These are phyloP conservation scores for Periparus ater DNA, from an alignment of 2,797 vertebrate species.

Conservation along the genomic window DNA sequence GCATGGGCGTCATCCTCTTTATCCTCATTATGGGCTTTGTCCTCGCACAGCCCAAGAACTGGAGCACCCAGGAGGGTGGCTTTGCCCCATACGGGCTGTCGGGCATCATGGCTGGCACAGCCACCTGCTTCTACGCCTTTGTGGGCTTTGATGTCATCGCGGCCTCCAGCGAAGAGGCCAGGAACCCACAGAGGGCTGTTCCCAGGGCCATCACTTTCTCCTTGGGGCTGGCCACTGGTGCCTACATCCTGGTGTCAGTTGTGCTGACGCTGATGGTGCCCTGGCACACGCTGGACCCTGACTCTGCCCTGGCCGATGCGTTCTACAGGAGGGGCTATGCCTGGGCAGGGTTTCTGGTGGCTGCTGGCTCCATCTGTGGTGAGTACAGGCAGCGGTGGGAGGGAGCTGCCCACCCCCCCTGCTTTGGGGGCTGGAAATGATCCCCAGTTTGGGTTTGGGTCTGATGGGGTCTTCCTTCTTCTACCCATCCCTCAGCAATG, in stretches of 20 bases:
- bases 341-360: slow-evolving; percentile 94
- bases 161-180: slow-evolving; percentile 92
- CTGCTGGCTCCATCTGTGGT: slow-evolving; percentile 94
- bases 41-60: slow-evolving; percentile 88
- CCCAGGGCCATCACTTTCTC: slow-evolving; percentile 91
- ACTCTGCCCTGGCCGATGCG: slow-evolving; percentile 90
- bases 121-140: slow-evolving; percentile 95
- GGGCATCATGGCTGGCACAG: slow-evolving; percentile 91
- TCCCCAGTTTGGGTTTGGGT: background rate
- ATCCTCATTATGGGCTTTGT: slow-evolving; percentile 91
- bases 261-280: slow-evolving; percentile 95
- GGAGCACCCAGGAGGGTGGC: slow-evolving; percentile 87
- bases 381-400: slow-evolving; percentile 47
- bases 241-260: slow-evolving; percentile 90
- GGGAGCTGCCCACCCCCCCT: accelerated
- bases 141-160: slow-evolving; percentile 96
- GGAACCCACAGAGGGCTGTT: slow-evolving; percentile 87
- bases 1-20: slow-evolving; percentile 86
- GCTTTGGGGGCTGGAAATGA: background rate
- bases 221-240: slow-evolving; percentile 83
- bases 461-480: background rate
- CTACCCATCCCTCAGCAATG: slow-evolving; percentile 82
- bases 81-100: slow-evolving; percentile 91
- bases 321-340: slow-evolving; percentile 93
- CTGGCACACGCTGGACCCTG: slow-evolving; percentile 90